Base-by-base conservation (phyloP, 1,140 invertebrate species). In the Trichoplusia ni region DNA sequence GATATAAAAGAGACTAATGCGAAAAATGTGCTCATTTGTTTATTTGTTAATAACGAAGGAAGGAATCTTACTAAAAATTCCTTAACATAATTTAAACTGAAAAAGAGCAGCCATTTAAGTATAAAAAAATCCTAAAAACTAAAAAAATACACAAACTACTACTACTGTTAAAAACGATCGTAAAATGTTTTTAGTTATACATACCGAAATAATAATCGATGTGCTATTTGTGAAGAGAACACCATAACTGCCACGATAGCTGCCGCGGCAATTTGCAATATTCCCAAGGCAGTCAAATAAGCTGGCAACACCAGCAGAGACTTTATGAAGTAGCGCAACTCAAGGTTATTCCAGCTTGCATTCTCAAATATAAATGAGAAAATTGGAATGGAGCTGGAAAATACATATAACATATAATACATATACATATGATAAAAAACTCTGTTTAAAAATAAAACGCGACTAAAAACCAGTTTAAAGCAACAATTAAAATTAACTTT, bases 131-230 rank as follows among this genome's bases (percentile, higher is more conserved):
- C n/a, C n/a, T n/a, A n/a, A n/a, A n/a, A n/a, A n/a, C n/a, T n/a
- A n/a, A n/a, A n/a, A n/a, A n/a, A n/a, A n/a, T n/a, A n/a, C n/a
- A n/a, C n/a, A n/a, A n/a, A n/a, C n/a, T n/a, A n/a, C n/a, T n/a
- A n/a, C n/a, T n/a, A n/a, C n/a, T n/a, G n/a, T n/a, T n/a, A n/a
- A n/a, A n/a, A n/a, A n/a, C n/a, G n/a, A n/a, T n/a, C n/a, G n/a
- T n/a, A n/a, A n/a, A n/a, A n/a, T n/a, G n/a, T n/a, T n/a, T n/a
- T n/a, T n/a, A n/a, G n/a, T n/a, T n/a, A n/a, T 54, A 61, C 44
- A 44, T 71, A 86, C 83, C 78, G 84, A 60, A 86, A 89, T n/a
- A 89, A 37, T 18, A 88, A 54, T 61, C 77, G 64, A 76, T 86
- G 82, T 1, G 81, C 77, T 21, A 88, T 69, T 58, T 88, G 85